Conservation (phyloP, 2,113 vertebrate genomes). For the Myrmecobius fasciatus region DNA sequence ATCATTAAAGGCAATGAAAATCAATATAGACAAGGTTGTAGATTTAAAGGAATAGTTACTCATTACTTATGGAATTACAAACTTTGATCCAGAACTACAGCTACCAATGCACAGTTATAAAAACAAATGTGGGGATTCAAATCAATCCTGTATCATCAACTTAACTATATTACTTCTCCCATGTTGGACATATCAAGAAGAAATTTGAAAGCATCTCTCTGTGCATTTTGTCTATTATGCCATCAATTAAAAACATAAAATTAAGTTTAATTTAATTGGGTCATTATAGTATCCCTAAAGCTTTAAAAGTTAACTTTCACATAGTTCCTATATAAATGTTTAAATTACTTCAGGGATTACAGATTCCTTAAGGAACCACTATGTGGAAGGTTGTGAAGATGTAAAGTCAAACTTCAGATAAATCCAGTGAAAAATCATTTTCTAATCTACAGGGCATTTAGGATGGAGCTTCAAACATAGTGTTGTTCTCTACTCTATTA, state of each 20-base stretch:
- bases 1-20: no score
- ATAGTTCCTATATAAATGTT: not conserved
- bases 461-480: not conserved
- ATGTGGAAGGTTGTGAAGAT: not conserved
- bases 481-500: not conserved
- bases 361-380: not conserved
- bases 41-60: no score
- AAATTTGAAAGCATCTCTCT: not conserved
- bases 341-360: not conserved
- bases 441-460: not conserved
- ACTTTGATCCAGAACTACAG: not conserved
- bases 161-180: not conserved
- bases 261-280: not conserved
- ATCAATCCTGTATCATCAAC: not conserved
- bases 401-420: not conserved
- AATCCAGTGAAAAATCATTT: not conserved
- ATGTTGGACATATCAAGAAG: not conserved
- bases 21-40: no score
- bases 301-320: not conserved
- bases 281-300: not conserved
- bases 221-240: not conserved
- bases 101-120: not conserved
- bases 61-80: no score
- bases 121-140: not conserved
- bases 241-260: not conserved